Evolutionary conservation across 2,797 vertebrate genomes (phyloP).

Genomic region (Amblyopsis hoosieri): DNA sequence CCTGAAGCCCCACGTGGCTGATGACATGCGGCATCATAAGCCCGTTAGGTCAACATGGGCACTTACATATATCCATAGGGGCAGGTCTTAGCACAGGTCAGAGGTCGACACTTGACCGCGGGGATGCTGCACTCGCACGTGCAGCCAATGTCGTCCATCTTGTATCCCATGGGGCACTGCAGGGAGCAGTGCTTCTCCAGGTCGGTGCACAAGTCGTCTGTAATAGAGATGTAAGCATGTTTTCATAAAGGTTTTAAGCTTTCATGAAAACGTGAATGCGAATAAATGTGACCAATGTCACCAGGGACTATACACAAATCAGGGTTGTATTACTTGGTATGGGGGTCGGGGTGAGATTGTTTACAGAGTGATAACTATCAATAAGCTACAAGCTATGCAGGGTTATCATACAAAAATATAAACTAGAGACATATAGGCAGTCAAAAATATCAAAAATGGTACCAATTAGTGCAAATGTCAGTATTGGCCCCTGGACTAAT

Average conservation of each 20-base stretch:
- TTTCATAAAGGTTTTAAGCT: too few relatives aligned
- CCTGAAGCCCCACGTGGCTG: constrained; percentile 21
- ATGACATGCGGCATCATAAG: constrained; percentile 19
- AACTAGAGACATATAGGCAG: too few relatives aligned
- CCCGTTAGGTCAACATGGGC: constrained; percentile 14
- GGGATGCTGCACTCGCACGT: constrained; percentile 78
- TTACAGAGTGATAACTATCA: too few relatives aligned
- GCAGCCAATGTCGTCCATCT: constrained; percentile 78
- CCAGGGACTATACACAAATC: too few relatives aligned
- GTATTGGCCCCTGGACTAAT: constrained; percentile 29
- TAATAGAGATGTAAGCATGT: constrained; percentile 40
- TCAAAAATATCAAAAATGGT: too few relatives aligned
- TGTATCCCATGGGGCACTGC: constrained; percentile 77
- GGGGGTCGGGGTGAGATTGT: too few relatives aligned
- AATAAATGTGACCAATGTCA: too few relatives aligned
- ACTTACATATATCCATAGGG: constrained; percentile 84
- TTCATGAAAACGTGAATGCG: too few relatives aligned
- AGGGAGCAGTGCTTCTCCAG: constrained; percentile 74
- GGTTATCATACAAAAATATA: too few relatives aligned
- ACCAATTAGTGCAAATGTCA: too few relatives aligned
- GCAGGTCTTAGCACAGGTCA: constrained; percentile 83
- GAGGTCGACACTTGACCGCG: constrained; percentile 70
- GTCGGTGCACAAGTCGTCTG: constrained; percentile 82
- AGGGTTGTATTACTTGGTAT: too few relatives aligned
- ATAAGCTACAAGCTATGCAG: too few relatives aligned